Percentiles rank a stretch among this genome's conserved stretches.
phyloP scores from a whole-genome alignment of 2,113 vertebrate genomes.

The Tragelaphus imberbis region DNA sequence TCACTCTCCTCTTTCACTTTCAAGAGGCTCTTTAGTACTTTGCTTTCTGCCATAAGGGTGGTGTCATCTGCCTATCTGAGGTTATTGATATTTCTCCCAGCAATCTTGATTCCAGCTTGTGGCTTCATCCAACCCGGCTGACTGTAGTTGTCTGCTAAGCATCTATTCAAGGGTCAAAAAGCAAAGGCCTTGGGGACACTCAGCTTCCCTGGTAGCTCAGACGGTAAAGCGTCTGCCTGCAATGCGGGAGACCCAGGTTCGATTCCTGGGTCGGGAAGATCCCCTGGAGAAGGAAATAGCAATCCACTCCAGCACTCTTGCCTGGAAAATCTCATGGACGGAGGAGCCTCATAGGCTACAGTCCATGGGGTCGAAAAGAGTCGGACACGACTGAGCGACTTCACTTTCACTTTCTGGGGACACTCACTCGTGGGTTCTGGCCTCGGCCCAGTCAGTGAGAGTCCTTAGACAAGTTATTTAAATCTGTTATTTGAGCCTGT shows the following conservation, averaged over 20 bases:
- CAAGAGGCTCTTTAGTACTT: neutral
- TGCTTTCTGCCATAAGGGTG: neutral
- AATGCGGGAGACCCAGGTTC: no score
- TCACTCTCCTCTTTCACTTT: neutral
- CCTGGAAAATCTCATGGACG: no score
- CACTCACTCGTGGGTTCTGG: neutral
- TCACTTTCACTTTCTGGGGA: no score
- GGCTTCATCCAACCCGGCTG: neutral
- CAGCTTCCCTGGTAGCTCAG: no score
- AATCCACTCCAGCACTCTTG: no score
- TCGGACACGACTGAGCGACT: no score
- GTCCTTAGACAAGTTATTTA: neutral
- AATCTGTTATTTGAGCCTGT: neutral
- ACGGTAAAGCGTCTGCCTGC: no score
- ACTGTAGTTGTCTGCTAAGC: neutral
- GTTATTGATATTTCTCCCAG: neutral
- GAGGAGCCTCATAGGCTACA: no score
- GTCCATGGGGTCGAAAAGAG: no score
- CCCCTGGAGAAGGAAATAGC: no score
- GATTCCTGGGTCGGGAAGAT: no score
- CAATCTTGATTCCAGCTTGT: conserved; percentile 50
- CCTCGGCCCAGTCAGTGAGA: neutral
- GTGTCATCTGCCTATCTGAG: neutral
- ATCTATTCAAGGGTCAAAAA: neutral
- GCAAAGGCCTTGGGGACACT: neutral